A percentile compares a stretch with the other conserved stretches of the same genome.
Evolutionary conservation across 2,888 invertebrate genomes (phyloP).

Genomic region (Sicus ferrugineus): DNA sequence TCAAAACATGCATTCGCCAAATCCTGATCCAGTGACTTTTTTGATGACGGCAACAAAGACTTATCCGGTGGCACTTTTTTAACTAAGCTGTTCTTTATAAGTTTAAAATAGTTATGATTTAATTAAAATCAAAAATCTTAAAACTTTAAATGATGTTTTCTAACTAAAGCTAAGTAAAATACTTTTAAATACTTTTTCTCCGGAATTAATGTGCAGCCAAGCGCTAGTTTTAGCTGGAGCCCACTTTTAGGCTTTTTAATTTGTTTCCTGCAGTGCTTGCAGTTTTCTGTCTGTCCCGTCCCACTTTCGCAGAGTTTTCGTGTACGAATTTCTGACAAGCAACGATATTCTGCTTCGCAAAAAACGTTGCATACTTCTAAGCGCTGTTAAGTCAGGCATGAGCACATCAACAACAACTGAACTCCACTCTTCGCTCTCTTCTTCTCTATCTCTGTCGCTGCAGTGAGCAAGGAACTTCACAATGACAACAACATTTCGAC

Average conservation of each 20-base stretch:
- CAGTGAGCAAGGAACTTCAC: neutral
- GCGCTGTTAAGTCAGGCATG: neutral
- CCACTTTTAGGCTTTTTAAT: neutral
- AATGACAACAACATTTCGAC: neutral
- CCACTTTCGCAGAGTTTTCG: no score
- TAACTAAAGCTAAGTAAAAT: no score
- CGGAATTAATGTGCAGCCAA: neutral
- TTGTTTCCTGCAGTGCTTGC: neutral
- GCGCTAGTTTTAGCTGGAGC: neutral
- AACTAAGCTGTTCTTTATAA: no score
- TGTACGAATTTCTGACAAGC: neutral
- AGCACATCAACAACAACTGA: neutral
- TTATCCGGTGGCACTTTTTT: no score
- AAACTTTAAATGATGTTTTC: no score
- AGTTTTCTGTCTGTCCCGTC: no score
- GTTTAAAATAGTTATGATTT: no score
- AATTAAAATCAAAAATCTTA: no score
- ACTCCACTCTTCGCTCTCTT: neutral
- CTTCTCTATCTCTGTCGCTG: neutral
- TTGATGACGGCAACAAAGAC: no score
- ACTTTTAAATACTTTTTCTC: no score
- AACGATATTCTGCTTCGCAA: neutral
- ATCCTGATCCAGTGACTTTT: no score
- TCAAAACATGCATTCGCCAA: no score
- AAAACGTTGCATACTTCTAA: neutral